Conservation (phyloP, 2,888 invertebrate genomes). For the Horisme vitalbata region DNA sequence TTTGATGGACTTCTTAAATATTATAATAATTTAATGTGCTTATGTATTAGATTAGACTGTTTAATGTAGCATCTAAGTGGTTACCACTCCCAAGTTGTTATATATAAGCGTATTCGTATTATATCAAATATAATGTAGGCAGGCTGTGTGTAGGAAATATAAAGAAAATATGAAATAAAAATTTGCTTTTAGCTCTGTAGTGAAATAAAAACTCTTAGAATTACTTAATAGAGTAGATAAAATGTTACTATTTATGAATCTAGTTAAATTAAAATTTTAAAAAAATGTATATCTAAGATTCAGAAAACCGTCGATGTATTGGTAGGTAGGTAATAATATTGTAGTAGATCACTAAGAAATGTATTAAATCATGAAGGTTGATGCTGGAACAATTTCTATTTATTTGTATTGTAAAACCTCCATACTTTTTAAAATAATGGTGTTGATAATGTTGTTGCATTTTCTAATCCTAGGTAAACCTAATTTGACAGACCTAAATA, state of each 20-base stretch:
- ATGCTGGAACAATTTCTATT: slow-evolving; percentile 71
- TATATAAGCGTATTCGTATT: neutral
- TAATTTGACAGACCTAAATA: too few relatives aligned
- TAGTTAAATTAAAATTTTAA: neutral
- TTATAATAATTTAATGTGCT: neutral
- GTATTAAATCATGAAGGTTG: slow-evolving; percentile 67
- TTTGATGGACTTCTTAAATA: slow-evolving; percentile 18
- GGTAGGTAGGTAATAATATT: slow-evolving; percentile 48
- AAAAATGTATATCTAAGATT: slow-evolving; percentile 39
- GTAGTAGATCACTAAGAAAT: slow-evolving; percentile 25
- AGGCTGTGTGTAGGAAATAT: slow-evolving; percentile 10
- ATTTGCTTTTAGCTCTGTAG: neutral
- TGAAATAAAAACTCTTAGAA: too few relatives aligned
- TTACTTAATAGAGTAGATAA: too few relatives aligned
- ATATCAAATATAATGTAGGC: neutral
- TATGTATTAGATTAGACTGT: neutral
- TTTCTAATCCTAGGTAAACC: too few relatives aligned
- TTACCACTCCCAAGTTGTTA: slow-evolving; percentile 31
- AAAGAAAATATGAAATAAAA: slow-evolving; percentile 1
- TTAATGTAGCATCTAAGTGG: neutral
- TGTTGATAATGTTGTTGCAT: too few relatives aligned
- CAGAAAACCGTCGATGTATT: slow-evolving; percentile 76
- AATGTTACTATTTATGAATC: too few relatives aligned
- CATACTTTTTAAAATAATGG: too few relatives aligned
- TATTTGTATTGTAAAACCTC: neutral